Percentiles rank a stretch among this genome's conserved stretches.
Evolutionary conservation across 2,113 vertebrate species (phyloP).

Genomic region (Bos taurus): DNA sequence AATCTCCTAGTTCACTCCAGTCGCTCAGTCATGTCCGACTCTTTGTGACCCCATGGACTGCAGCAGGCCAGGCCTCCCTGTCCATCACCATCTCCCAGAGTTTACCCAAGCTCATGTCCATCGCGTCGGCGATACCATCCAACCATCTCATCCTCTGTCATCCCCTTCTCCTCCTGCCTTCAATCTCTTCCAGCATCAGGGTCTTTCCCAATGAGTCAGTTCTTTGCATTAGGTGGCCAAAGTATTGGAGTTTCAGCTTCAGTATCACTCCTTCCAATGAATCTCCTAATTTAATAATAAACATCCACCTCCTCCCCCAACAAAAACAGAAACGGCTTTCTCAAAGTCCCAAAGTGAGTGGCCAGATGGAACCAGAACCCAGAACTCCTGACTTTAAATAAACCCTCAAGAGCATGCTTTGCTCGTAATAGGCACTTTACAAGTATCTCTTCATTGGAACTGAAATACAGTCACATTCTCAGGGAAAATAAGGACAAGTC

Average conservation of each 20-base stretch:
- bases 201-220: neutral
- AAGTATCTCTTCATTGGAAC: neutral
- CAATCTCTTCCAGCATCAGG: neutral
- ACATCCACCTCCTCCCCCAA: neutral
- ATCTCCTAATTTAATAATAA: neutral
- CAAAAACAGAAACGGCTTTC: neutral
- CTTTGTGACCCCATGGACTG: neutral
- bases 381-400: neutral
- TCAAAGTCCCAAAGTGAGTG: neutral
- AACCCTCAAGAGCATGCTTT: neutral
- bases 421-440: neutral
- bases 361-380: neutral
- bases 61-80: neutral
- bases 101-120: neutral
- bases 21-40: neutral
- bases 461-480: neutral
- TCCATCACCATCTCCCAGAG: neutral
- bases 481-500: neutral
- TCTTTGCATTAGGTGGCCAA: neutral
- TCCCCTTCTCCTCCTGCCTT: neutral
- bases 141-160: neutral
- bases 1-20: neutral
- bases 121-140: fast-evolving
- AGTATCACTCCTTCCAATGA: neutral
- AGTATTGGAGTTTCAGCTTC: neutral